Evolutionary conservation across 2,797 vertebrate species (phyloP).

Genomic region (Anabas testudineus): DNA sequence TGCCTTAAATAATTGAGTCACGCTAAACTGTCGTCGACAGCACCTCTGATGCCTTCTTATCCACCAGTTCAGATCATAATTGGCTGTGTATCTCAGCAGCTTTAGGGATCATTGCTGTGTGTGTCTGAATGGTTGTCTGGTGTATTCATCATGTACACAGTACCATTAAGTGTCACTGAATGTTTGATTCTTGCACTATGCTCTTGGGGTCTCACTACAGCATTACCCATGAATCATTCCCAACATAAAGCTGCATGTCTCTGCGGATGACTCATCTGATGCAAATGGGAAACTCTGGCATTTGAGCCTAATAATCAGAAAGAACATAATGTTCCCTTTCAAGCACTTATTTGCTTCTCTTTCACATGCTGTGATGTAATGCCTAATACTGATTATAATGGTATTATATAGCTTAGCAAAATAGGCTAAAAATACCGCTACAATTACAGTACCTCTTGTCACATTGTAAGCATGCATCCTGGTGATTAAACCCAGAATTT

Average conservation of each 20-base stretch:
- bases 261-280: slow-evolving; percentile 71
- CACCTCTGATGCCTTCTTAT: slow-evolving; percentile 48
- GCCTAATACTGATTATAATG: slow-evolving; percentile 63
- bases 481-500: slow-evolving; percentile 34
- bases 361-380: slow-evolving; percentile 71
- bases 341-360: slow-evolving; percentile 66
- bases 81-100: slow-evolving; percentile 52
- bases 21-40: slow-evolving; percentile 49
- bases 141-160: slow-evolving; percentile 57
- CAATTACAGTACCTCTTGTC: slow-evolving; percentile 48
- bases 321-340: slow-evolving; percentile 80
- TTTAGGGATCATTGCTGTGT: slow-evolving; percentile 58
- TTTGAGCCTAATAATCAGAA: slow-evolving; percentile 76
- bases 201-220: slow-evolving; percentile 56
- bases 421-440: slow-evolving; percentile 59
- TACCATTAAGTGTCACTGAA: slow-evolving; percentile 65
- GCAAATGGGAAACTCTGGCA: slow-evolving; percentile 72
- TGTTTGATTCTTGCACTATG: slow-evolving; percentile 60
- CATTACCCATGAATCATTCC: slow-evolving; percentile 63
- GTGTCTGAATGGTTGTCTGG: slow-evolving; percentile 52
- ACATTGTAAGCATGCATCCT: slow-evolving; percentile 19
- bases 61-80: slow-evolving; percentile 60
- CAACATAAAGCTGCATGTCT: slow-evolving; percentile 63
- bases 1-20: slow-evolving; percentile 55
- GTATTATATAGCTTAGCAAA: slow-evolving; percentile 59